Base-by-base conservation (phyloP, 2,888 invertebrate genomes). In the Zelleria hepariella region DNA sequence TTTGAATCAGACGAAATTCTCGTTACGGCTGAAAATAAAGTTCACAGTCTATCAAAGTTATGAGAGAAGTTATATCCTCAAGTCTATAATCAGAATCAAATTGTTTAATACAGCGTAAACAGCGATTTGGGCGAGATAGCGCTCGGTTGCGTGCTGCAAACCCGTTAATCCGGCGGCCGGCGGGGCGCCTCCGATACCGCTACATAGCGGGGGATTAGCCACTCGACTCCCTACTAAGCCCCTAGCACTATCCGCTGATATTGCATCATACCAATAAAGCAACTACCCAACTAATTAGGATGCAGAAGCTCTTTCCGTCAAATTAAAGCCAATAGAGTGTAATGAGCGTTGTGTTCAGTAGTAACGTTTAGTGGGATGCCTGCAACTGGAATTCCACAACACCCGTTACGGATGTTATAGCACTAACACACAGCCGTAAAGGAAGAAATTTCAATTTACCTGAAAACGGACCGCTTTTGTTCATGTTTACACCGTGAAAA, bases 51-150 rank as follows among this genome's bases (percentile, higher is more conserved):
- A 78, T 73, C 72, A 72, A 74, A 73, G 69, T 72, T 70, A 48
- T 59, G 48, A 59, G 59, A 52, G 55, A 55, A 48, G 55, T 54
- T 52, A 54, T 47, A 27, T 25, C 23, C 47, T 64, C 69, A 61
- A 67, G 75, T 75, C 76, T 82, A 80, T 82, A 82, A 84, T 84
- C 80, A 83, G 77, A 78, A 82, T 78, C 73, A 80, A 82, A 85
- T 80, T 80, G 85, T 83, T 81, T 84, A 82, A 83, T 86, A 82
- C 73, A 75, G 77, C 83, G 78, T 83, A 80, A 82, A 85, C 80
- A 78, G 79, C 81, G 83, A 83, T 82, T 76, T 67, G 75, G 75
- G 75, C 72, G 75, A 79, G 84, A 84, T 84, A 83, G 78, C 68
- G 55, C 48, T 21, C 67, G 66, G 62, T 85, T 74, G 85, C 86